Conservation (phyloP, 2,888 invertebrate genomes). For the Coelopa pilipes region DNA sequence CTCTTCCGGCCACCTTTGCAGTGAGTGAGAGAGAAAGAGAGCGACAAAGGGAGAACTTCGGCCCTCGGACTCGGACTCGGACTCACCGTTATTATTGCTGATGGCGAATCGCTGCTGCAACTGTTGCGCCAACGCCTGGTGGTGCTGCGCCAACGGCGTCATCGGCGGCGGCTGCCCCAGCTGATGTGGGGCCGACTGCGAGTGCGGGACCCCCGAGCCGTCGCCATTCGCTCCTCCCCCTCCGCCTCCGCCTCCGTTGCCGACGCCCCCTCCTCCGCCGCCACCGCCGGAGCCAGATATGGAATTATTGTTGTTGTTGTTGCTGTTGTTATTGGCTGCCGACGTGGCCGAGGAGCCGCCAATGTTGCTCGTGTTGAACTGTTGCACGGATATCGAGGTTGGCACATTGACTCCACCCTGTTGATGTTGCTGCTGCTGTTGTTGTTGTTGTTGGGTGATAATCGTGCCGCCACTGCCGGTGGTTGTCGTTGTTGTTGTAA, state of each 20-base stretch:
- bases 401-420: conserved; percentile 52
- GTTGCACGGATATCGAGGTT: conserved; percentile 66
- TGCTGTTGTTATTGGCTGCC: background rate
- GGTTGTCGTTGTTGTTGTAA: conserved; percentile 51
- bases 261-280: conserved; percentile 43
- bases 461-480: conserved; percentile 57
- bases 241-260: conserved; percentile 39
- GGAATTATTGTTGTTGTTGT: conserved; percentile 9
- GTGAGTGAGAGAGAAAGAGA: too few relatives aligned
- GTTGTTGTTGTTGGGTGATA: conserved; percentile 53
- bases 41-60: background rate
- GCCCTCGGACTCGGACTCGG: too few relatives aligned
- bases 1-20: too few relatives aligned
- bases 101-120: conserved; percentile 72
- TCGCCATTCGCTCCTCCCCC: conserved; percentile 44
- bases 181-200: conserved; percentile 66
- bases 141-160: conserved; percentile 71
- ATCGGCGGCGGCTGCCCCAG: conserved; percentile 61
- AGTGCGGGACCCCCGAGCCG: conserved; percentile 63
- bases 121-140: conserved; percentile 72
- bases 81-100: conserved; percentile 67
- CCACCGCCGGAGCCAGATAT: conserved; percentile 12
- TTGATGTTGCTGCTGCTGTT: conserved; percentile 50
- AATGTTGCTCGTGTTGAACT: conserved; percentile 62
- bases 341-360: conserved; percentile 4